Conservation (phyloP, 2,113 vertebrate species). For the Hipposideros armiger region DNA sequence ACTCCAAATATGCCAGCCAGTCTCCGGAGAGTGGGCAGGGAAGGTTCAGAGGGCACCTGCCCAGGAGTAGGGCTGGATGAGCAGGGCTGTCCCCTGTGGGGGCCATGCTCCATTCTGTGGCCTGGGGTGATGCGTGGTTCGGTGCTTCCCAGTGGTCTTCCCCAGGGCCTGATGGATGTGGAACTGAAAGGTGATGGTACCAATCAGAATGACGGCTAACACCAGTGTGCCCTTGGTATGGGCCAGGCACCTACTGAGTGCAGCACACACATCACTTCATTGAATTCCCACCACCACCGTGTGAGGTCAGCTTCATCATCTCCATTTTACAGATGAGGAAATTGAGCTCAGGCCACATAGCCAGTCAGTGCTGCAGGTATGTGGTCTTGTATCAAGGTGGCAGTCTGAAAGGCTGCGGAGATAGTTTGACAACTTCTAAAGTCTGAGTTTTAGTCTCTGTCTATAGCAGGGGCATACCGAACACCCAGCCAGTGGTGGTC, state of each 20-base stretch:
- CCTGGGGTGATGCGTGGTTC: neutral
- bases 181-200: neutral
- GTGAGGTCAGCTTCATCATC: neutral
- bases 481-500: neutral
- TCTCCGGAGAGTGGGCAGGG: neutral
- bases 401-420: neutral
- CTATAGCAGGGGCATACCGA: neutral
- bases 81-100: neutral
- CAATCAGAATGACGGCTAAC: neutral
- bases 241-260: neutral
- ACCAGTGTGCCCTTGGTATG: neutral
- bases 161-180: neutral
- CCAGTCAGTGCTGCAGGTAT: neutral
- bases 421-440: neutral
- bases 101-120: neutral
- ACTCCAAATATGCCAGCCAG: neutral
- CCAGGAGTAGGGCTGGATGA: neutral
- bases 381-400: neutral
- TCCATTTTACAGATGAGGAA: neutral
- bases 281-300: neutral
- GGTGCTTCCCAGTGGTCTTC: neutral
- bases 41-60: neutral
- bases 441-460: neutral
- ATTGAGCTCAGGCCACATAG: neutral
- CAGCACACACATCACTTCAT: neutral